phyloP scores from a whole-genome alignment of 2,797 vertebrate genomes.

The Cirrhinus molitorella region DNA sequence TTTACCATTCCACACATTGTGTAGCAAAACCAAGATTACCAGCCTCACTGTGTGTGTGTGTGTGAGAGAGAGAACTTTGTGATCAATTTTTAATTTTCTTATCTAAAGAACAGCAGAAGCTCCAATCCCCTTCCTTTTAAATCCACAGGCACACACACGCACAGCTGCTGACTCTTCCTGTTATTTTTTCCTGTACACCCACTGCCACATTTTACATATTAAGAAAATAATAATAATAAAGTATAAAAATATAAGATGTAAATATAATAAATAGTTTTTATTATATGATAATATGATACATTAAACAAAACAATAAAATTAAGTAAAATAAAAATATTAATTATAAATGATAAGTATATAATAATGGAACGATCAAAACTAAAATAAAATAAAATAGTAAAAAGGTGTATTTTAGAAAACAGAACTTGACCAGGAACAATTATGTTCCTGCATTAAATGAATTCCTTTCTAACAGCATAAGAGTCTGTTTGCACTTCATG shows the following conservation, averaged over 20 bases:
- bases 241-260: no score
- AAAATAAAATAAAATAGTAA: no score
- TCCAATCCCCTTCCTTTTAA: slow-evolving; percentile 22
- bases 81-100: slow-evolving; percentile 49
- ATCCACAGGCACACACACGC: not conserved
- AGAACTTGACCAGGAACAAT: not conserved
- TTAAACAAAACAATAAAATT: not conserved
- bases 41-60: not conserved
- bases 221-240: not conserved
- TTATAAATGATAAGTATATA: not conserved
- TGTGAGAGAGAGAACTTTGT: slow-evolving; percentile 19
- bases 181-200: no score
- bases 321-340: not conserved
- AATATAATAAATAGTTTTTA: not conserved
- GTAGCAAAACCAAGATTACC: slow-evolving; percentile 30
- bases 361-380: no score
- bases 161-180: not conserved
- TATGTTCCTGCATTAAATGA: not conserved
- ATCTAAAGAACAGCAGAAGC: slow-evolving; percentile 41
- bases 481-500: not conserved
- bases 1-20: slow-evolving; percentile 39
- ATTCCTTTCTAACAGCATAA: not conserved
- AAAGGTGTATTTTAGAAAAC: not conserved
- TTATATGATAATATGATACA: no score
- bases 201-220: not conserved